Base-by-base conservation (phyloP, 2,888 invertebrate genomes). In the Caenorhabditis doughertyi region DNA sequence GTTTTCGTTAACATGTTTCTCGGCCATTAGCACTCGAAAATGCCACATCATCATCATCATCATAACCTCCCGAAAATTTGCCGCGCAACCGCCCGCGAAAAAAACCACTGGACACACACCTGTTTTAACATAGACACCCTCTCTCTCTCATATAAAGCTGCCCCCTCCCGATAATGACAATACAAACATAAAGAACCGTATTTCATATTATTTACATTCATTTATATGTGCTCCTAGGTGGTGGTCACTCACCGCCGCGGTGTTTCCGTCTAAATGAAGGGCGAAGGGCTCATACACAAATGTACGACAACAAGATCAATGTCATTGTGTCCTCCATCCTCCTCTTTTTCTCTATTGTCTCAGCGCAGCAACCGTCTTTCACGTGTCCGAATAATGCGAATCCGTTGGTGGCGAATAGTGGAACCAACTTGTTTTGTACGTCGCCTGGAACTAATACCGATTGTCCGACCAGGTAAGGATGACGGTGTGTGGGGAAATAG, bases 391-490 rank as follows among this genome's bases (percentile, higher is more conserved):
- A 76, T 58, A 77, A 67, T 55, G 80, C 76, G 58, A 81, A 80
- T 56, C 81, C 84, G 42, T 60, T 81, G 29, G 77, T 84, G 11
- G 60, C 82, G 23, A 77, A 79, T 25, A 74, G 70, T 53, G 85
- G 86, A 9, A 67, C 73, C 27, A 88, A 88, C 62, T 55, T 87
- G 9, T 88, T 86, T 68, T 88, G 88, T 58, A 79, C 79, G 8
- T 77, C 80, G 0, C 73, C 49, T 18, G 88, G 86, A 8, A 49
- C 65, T 4, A 81, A 77, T 51, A 79, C 79, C 11, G 83, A 81
- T n/a, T 88, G 88, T 42, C 88, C 88, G 11, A 81, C 81, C 11
- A 80, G 82, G 85, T 85, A 27, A 58, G n/a, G n/a, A n/a, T n/a
- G n/a, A n/a, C n/a, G n/a, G n/a, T n/a, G n/a, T n/a, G 23, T 16